phyloP scores from a whole-genome alignment of 1,140 invertebrate genomes.

The Paraescarpia echinospica region DNA sequence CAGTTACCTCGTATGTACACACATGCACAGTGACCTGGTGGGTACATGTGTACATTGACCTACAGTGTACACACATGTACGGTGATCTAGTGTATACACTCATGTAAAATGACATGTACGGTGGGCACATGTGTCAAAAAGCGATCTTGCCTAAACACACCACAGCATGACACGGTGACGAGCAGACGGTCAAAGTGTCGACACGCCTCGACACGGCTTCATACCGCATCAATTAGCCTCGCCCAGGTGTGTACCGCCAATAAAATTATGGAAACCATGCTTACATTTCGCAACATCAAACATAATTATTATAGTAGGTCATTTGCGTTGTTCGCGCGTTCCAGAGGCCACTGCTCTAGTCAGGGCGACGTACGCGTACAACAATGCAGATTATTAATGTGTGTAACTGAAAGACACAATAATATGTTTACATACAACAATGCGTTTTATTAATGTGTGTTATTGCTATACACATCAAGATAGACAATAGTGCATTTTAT shows the following conservation, averaged over 20 bases:
- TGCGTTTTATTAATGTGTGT: not conserved
- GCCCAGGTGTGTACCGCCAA: not conserved
- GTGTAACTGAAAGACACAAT: not conserved
- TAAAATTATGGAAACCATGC: not conserved
- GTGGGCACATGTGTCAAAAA: not conserved
- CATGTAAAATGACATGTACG: no score
- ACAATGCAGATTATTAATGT: not conserved
- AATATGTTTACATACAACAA: not conserved
- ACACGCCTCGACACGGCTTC: no score
- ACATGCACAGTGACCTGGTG: no score
- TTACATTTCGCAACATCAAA: not conserved
- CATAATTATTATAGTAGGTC: not conserved
- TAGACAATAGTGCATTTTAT: no score
- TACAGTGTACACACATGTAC: no score
- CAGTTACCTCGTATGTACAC: no score
- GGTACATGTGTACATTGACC: no score
- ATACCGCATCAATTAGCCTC: no score
- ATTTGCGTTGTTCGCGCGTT: not conserved
- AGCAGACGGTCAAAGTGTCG: no score
- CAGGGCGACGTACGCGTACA: not conserved
- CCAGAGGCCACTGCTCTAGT: not conserved
- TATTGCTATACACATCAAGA: not conserved
- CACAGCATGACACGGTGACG: no score
- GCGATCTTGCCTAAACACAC: no score
- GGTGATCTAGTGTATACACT: no score